A percentile compares a stretch with the other conserved stretches of the same genome.
These are phyloP conservation scores for Odontamblyopus rebecca DNA, from an alignment of 2,797 vertebrate genomes.

Conservation along the genomic window DNA sequence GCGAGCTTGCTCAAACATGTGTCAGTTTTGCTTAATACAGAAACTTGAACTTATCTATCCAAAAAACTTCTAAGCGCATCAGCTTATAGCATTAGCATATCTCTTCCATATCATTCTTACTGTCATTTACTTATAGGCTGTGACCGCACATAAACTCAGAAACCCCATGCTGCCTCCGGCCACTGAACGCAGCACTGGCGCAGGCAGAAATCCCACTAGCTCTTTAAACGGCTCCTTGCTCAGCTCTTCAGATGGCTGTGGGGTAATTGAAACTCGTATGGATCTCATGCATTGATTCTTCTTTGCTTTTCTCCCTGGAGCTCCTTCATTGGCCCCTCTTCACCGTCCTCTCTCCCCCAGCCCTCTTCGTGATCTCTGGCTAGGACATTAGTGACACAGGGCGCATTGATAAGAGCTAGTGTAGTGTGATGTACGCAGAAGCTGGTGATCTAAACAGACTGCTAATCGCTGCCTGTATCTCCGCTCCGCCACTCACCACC, in stretches of 20 bases:
- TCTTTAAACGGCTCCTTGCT: not conserved
- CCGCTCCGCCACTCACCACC: slow-evolving; percentile 19
- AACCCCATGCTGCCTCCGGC: too few relatives aligned
- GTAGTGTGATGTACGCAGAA: slow-evolving; percentile 28
- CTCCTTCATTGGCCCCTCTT: slow-evolving; percentile 28
- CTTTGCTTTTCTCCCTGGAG: slow-evolving; percentile 45
- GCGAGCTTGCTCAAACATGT: too few relatives aligned
- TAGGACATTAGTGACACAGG: slow-evolving; percentile 62
- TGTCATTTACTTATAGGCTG: not conserved
- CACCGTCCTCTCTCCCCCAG: slow-evolving; percentile 4
- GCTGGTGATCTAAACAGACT: slow-evolving; percentile 57
- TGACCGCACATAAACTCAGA: not conserved
- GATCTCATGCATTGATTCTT: slow-evolving; percentile 69
- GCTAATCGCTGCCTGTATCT: slow-evolving; percentile 48
- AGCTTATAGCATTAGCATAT: not conserved
- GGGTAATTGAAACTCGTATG: slow-evolving; percentile 75
- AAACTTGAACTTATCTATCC: not conserved
- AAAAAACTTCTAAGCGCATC: not conserved
- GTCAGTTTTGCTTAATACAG: too few relatives aligned
- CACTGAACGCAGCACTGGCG: slow-evolving; percentile 23
- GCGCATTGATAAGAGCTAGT: slow-evolving; percentile 54
- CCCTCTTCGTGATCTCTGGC: slow-evolving; percentile 56
- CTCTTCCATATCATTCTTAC: not conserved
- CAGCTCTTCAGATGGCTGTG: slow-evolving; percentile 55
- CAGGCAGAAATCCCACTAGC: slow-evolving; percentile 8